These are phyloP conservation scores for Herpetotheres cachinnans DNA, from an alignment of 2,113 vertebrate species.

Conservation along the genomic window DNA sequence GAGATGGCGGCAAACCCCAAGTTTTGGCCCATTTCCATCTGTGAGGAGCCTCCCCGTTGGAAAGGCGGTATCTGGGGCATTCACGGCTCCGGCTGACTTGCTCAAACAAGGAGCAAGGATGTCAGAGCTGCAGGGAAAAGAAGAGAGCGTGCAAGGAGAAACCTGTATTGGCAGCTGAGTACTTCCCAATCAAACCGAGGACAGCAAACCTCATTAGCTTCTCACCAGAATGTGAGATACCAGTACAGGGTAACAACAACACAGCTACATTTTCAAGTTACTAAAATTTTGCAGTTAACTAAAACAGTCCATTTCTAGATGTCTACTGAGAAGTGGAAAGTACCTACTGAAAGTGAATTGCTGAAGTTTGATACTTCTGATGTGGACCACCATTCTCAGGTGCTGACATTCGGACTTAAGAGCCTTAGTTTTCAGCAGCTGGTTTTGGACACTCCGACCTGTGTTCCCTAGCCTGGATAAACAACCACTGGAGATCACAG, in stretches of 20 bases:
- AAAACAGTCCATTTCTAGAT: background rate
- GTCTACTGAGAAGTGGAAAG: background rate
- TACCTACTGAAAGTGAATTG: background rate
- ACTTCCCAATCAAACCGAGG: background rate
- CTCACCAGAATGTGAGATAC: background rate
- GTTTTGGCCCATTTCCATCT: background rate
- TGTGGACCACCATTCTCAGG: background rate
- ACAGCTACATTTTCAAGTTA: background rate
- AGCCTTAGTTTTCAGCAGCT: background rate
- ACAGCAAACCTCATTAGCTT: background rate
- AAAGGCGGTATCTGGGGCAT: background rate
- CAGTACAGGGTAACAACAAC: background rate
- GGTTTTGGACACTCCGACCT: background rate
- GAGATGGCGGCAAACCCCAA: background rate
- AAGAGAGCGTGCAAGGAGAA: background rate
- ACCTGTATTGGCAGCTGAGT: background rate
- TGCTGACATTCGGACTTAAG: background rate
- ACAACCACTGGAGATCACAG: background rate
- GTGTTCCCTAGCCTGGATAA: background rate
- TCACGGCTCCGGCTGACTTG: background rate
- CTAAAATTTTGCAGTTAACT: background rate
- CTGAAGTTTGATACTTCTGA: background rate
- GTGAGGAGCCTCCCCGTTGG: background rate
- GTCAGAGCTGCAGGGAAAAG: background rate
- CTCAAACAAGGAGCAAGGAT: background rate